Evolutionary conservation across 2,113 vertebrate genomes (phyloP).

Genomic region (Mola mola): DNA sequence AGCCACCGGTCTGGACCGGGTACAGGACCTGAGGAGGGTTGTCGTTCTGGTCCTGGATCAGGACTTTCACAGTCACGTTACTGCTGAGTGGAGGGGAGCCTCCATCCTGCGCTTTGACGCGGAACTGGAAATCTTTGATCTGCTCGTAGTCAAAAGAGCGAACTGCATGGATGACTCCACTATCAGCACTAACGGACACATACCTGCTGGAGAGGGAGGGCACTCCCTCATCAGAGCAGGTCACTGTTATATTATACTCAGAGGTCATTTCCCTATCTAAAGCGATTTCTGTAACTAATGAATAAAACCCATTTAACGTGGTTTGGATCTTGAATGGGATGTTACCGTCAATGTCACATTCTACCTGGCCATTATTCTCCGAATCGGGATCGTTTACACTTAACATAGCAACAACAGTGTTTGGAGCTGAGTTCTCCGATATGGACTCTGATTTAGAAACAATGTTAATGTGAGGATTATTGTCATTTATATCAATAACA

Average conservation of each 20-base stretch:
- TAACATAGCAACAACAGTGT: slow-evolving; percentile 60
- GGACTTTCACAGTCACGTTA: too few species aligned
- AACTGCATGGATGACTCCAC: too few species aligned
- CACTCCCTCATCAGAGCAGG: slow-evolving; percentile 41
- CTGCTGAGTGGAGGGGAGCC: too few species aligned
- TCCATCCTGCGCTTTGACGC: too few species aligned
- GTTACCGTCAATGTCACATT: slow-evolving; percentile 42
- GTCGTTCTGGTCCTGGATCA: too few species aligned
- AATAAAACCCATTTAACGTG: slow-evolving; percentile 70
- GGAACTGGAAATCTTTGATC: too few species aligned
- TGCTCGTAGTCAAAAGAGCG: too few species aligned
- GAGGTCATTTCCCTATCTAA: slow-evolving; percentile 56
- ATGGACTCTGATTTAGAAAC: slow-evolving; percentile 61
- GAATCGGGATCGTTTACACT: slow-evolving; percentile 70
- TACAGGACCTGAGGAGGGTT: too few species aligned
- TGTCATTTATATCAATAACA: slow-evolving; percentile 82
- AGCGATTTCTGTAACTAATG: slow-evolving; percentile 50
- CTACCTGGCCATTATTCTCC: slow-evolving; percentile 61
- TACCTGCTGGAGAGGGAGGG: slow-evolving; percentile 35
- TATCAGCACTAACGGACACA: too few species aligned
- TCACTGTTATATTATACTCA: slow-evolving; percentile 42
- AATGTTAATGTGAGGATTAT: slow-evolving; percentile 73
- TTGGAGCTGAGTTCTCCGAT: slow-evolving; percentile 45
- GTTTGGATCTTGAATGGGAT: slow-evolving; percentile 64
- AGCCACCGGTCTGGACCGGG: neutral